Percentiles rank a stretch among this genome's conserved stretches.
Evolutionary conservation across 2,797 vertebrate species (phyloP).

Genomic region (Taeniopygia guttata): DNA sequence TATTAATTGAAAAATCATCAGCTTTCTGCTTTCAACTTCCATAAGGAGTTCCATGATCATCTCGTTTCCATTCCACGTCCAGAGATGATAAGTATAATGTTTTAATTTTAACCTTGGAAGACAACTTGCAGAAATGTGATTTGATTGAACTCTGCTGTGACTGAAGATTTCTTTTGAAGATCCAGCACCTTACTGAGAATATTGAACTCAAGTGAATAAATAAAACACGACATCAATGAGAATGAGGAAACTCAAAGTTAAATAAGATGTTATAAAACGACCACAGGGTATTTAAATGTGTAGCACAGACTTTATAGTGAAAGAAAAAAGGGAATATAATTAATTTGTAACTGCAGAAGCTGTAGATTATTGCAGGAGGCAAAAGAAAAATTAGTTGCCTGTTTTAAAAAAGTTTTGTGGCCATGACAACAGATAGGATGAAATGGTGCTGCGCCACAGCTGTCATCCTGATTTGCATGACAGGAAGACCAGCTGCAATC

Average conservation of each 20-base stretch:
- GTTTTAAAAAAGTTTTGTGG: neutral
- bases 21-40: neutral
- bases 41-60: neutral
- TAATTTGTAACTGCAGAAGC: neutral
- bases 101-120: conserved; percentile 17
- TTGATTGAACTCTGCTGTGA: conserved; percentile 20
- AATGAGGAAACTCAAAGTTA: conserved; percentile 3
- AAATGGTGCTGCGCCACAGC: neutral
- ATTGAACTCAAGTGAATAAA: conserved; percentile 44
- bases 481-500: neutral
- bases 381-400: neutral
- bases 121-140: conserved; percentile 10
- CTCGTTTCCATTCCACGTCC: neutral
- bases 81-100: neutral
- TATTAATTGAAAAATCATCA: neutral
- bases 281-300: neutral
- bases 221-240: conserved; percentile 4
- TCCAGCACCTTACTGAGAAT: conserved; percentile 4
- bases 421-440: neutral
- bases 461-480: neutral
- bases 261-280: neutral
- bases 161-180: conserved; percentile 49
- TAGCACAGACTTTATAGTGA: neutral
- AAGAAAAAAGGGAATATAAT: neutral
- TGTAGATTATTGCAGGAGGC: neutral